Evolutionary conservation across 2,797 vertebrate genomes (phyloP), one percentile per base, ranked within the genome.

Genomic region (Eleutherodactylus coqui): DNA sequence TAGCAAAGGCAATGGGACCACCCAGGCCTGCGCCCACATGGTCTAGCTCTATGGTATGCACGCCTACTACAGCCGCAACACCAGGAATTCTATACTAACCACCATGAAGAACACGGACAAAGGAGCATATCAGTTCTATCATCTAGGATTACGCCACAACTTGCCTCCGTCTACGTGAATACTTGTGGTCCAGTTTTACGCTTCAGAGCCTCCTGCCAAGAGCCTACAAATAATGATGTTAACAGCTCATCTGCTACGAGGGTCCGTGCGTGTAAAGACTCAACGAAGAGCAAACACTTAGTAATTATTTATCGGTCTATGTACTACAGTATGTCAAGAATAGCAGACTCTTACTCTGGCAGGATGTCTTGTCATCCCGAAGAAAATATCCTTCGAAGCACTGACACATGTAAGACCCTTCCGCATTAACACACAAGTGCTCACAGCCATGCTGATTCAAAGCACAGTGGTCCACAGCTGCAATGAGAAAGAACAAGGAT

Each of bases 311-410:
- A 34, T 47, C 75, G 70, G 8, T 8, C 24, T 70, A 3, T 69
- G 79, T 2, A 29, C 27, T 69, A 4, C 36, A n/a, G 21, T 4
- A 9, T 51, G 43, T 47, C 49, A 9, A 11, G 36, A 41, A 58
- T 38, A 62, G 11, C 19, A 77, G 51, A 8, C 60, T 94, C 96
- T 96, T 93, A 97, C 96, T 93, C 91, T 92, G 92, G 89, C 96
- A 97, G 0, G 93, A 94, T 89, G 93, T 96, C 38, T 94, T 93
- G 49, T 96, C 95, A 0, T 85, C 91, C 3, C 89, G 92, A 53
- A 95, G 94, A 36, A 81, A 87, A 75, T 92, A 95, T 45, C 95
- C 95, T 89, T 95, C 94, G 84, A 93, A 93, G 88, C 95, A 95
- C 27, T 89, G 93, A 79, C 95, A 95, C 69, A 78, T 85, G 0